A percentile compares a stretch with the other conserved stretches of the same genome.
These are phyloP conservation scores for Nebria ingens DNA, from an alignment of 1,140 invertebrate species.

Conservation along the genomic window DNA sequence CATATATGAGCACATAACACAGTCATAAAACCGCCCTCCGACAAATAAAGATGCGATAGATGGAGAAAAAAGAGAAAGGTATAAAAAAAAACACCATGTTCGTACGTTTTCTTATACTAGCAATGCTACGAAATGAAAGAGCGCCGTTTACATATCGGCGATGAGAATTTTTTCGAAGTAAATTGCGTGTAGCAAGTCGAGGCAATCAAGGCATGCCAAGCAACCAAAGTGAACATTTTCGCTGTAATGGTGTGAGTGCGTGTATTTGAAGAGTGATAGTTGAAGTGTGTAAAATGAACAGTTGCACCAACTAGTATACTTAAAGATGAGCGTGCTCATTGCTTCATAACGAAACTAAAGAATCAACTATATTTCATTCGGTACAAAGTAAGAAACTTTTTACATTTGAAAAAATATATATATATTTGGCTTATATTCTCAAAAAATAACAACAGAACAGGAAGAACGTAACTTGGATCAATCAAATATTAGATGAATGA, in stretches of 20 bases:
- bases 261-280: not conserved
- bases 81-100: slow-evolving; percentile 20
- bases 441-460: too few species aligned
- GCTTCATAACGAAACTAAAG: too few species aligned
- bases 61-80: slow-evolving; percentile 16
- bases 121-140: slow-evolving; percentile 11
- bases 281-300: too few species aligned
- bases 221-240: not conserved
- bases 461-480: too few species aligned
- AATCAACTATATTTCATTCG: too few species aligned
- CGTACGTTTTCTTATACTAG: slow-evolving; percentile 19
- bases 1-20: not conserved
- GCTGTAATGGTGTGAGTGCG: not conserved
- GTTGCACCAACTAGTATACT: too few species aligned
- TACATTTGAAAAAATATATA: too few species aligned
- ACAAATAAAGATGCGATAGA: not conserved
- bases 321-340: too few species aligned
- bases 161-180: slow-evolving; percentile 19
- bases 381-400: too few species aligned
- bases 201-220: slow-evolving; percentile 19
- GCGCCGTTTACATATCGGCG: slow-evolving; percentile 23
- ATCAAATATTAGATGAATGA: too few species aligned
- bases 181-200: slow-evolving; percentile 22
- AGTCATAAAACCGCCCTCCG: not conserved
- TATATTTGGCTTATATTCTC: too few species aligned